These are phyloP conservation scores for Calyptommatus sinebrachiatus DNA, from an alignment of 2,113 vertebrate genomes.

Conservation along the genomic window DNA sequence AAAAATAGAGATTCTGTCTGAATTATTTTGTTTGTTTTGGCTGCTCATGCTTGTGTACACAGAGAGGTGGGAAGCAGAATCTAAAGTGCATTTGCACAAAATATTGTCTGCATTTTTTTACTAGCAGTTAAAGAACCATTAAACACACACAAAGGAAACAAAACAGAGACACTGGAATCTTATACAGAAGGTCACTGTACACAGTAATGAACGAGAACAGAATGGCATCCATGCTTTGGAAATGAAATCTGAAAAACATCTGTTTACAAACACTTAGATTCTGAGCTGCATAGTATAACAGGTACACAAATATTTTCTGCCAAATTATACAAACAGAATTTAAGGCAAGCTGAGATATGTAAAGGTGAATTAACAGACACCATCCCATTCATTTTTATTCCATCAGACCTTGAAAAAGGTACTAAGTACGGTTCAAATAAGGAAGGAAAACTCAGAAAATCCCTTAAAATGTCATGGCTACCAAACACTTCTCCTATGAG, in stretches of 20 bases:
- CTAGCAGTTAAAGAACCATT: too few relatives aligned
- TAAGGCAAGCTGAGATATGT: background rate
- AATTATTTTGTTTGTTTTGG: too few relatives aligned
- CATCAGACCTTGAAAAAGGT: background rate
- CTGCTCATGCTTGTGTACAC: too few relatives aligned
- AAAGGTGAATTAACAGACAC: background rate
- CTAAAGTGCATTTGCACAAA: too few relatives aligned
- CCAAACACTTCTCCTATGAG: background rate
- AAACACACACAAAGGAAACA: too few relatives aligned
- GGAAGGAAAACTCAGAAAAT: background rate
- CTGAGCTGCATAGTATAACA: background rate
- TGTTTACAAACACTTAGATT: background rate
- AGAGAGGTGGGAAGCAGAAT: too few relatives aligned
- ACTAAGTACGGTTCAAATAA: background rate
- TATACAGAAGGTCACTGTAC: too few relatives aligned
- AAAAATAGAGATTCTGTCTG: too few relatives aligned
- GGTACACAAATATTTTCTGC: too few relatives aligned
- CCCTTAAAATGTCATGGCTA: background rate
- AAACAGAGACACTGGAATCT: too few relatives aligned
- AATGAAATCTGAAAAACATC: background rate
- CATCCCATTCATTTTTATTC: background rate
- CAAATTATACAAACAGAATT: background rate
- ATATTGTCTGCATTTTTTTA: too few relatives aligned
- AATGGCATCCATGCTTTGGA: background rate
- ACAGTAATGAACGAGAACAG: too few relatives aligned